These are phyloP conservation scores for Podarcis raffonei DNA, from an alignment of 2,113 vertebrate genomes.

Conservation along the genomic window DNA sequence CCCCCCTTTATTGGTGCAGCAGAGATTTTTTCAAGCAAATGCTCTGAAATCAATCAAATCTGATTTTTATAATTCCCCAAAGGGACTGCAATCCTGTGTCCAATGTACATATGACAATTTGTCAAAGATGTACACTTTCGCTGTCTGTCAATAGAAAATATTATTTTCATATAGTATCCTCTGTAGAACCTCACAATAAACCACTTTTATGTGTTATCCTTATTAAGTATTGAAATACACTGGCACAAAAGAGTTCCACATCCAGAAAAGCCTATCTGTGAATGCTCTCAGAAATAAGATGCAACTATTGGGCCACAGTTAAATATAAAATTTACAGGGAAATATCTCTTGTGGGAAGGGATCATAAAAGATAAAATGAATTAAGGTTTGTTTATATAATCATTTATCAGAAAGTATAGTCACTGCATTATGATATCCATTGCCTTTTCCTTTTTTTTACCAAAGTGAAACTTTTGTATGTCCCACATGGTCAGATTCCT, in stretches of 20 bases:
- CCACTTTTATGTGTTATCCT: conserved; percentile 40
- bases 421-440: background rate
- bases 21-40: conserved; percentile 31
- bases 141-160: background rate
- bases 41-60: conserved; percentile 1
- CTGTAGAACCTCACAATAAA: conserved; percentile 67
- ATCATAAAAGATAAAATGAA: background rate
- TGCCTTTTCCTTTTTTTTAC: background rate
- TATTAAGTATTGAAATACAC: conserved; percentile 20
- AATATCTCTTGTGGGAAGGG: background rate
- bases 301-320: background rate
- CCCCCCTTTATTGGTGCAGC: background rate
- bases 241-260: background rate
- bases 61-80: conserved; percentile 38
- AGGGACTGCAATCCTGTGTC: conserved; percentile 27
- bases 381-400: background rate
- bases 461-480: background rate
- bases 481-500: background rate
- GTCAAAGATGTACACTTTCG: conserved; percentile 31
- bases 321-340: background rate
- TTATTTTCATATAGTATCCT: conserved; percentile 44
- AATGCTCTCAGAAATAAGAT: background rate
- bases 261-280: background rate
- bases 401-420: background rate
- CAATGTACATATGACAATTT: conserved; percentile 30